A percentile compares a stretch with the other conserved stretches of the same genome.
phyloP scores from a whole-genome alignment of 2,113 vertebrate species.

The Zapus hudsonius region DNA sequence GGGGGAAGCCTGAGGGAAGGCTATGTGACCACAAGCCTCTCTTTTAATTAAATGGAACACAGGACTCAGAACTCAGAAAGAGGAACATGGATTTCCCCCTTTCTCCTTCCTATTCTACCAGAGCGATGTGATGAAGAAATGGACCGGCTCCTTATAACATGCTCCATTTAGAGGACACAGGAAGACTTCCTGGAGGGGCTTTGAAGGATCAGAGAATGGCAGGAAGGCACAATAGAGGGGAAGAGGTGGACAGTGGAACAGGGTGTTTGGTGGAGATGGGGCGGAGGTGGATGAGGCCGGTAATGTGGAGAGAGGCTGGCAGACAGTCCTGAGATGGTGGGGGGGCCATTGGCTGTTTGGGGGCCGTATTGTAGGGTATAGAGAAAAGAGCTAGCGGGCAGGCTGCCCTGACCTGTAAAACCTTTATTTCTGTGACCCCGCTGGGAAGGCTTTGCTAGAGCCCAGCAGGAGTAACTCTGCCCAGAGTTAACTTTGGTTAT shows the following conservation, averaged over 20 bases:
- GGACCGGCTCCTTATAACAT: not conserved
- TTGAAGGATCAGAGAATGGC: not conserved
- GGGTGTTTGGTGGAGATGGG: not conserved
- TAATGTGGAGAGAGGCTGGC: not conserved
- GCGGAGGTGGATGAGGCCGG: too few relatives aligned
- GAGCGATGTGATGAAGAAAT: not conserved
- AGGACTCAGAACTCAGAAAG: not conserved
- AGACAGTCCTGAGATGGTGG: not conserved
- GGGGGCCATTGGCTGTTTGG: not conserved
- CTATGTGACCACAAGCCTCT: not conserved
- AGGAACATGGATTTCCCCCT: not conserved
- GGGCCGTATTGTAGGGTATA: not conserved
- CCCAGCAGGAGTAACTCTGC: too few relatives aligned
- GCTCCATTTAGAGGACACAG: not conserved
- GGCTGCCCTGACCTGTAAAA: not conserved
- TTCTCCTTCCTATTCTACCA: not conserved
- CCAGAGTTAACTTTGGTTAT: not conserved
- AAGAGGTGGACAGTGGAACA: not conserved
- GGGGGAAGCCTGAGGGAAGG: not conserved
- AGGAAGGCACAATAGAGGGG: not conserved
- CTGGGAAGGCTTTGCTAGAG: not conserved
- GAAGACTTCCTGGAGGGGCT: not conserved
- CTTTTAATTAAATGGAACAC: not conserved
- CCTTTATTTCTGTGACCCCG: not conserved
- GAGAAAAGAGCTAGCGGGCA: not conserved